Evolutionary conservation across 2,113 vertebrate species (phyloP).

Genomic region (Pterocles gutturalis): DNA sequence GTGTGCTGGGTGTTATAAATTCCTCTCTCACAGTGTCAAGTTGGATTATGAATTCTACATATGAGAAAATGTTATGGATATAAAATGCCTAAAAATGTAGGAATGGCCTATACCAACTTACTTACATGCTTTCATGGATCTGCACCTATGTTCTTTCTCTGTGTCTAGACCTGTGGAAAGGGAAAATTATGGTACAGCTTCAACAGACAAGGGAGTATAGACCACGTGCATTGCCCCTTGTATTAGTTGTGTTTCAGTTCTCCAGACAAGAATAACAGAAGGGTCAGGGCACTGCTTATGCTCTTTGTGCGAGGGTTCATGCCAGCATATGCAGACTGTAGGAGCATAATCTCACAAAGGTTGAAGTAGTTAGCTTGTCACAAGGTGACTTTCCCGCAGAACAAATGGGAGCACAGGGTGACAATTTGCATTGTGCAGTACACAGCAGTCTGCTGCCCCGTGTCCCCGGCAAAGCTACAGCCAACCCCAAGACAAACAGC

Average conservation of each 20-base stretch:
- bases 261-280: slow-evolving; percentile 5
- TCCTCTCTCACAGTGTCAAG: background rate
- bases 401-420: background rate
- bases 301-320: background rate
- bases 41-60: background rate
- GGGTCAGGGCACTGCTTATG: background rate
- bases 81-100: background rate
- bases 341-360: background rate
- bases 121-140: fast-evolving
- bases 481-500: background rate
- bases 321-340: background rate
- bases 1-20: background rate
- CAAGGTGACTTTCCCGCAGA: background rate
- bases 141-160: background rate
- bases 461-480: background rate
- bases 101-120: background rate
- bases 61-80: background rate
- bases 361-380: background rate
- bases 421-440: background rate
- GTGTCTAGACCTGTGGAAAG: background rate
- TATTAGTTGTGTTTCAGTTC: background rate
- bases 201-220: background rate
- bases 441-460: background rate
- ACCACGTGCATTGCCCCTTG: background rate
- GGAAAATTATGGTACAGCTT: background rate